A percentile compares a stretch with the other conserved stretches of the same genome.
These are phyloP conservation scores for Xenops minutus DNA, from an alignment of 2,797 vertebrate species.

Conservation along the genomic window DNA sequence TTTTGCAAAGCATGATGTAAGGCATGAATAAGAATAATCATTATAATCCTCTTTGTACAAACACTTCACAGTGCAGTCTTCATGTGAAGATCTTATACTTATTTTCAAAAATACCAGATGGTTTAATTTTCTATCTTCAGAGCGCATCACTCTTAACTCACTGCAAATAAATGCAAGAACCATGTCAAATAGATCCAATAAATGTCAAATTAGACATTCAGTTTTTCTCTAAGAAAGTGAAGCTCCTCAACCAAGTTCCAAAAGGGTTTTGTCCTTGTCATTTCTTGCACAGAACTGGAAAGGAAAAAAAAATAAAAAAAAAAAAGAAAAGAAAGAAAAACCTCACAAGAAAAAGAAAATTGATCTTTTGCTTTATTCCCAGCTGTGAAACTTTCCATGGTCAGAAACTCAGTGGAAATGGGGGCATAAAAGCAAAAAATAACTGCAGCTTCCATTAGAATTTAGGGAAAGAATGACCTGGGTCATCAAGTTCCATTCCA, in stretches of 20 bases:
- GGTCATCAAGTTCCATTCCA: not conserved
- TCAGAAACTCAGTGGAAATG: not conserved
- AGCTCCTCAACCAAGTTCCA: not conserved
- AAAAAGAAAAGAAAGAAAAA: not conserved
- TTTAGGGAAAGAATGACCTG: not conserved
- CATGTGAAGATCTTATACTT: not conserved
- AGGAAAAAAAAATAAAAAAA: not conserved
- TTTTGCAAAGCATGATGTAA: not conserved
- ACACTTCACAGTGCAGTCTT: not conserved
- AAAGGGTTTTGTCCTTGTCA: not conserved
- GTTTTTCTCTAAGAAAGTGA: not conserved
- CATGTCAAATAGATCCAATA: not conserved
- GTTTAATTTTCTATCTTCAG: not conserved
- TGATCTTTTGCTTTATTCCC: not conserved
- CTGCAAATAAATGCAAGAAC: not conserved
- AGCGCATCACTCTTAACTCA: not conserved
- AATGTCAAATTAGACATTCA: not conserved
- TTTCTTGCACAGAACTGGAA: not conserved
- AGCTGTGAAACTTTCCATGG: not conserved
- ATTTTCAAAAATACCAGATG: not conserved
- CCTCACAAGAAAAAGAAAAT: not conserved
- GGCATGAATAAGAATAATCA: not conserved
- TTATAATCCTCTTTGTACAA: not conserved
- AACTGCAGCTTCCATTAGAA: not conserved
- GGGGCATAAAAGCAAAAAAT: not conserved